Evolutionary conservation across 2,888 invertebrate species (phyloP).

Genomic region (Prosapia bicincta): DNA sequence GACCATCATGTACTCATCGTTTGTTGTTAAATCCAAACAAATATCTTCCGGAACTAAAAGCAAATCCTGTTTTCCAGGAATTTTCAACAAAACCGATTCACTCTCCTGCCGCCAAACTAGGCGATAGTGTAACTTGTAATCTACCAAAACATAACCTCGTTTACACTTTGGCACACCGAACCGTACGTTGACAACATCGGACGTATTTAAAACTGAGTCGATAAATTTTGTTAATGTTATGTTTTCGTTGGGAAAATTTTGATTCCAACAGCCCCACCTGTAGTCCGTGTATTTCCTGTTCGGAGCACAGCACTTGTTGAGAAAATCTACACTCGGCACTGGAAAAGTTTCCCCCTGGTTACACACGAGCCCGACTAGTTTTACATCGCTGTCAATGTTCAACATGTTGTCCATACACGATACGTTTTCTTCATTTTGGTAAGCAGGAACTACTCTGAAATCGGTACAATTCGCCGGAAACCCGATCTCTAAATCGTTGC

Average conservation of each 20-base stretch:
- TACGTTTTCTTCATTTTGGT: not conserved
- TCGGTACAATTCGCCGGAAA: not conserved
- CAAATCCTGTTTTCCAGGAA: constrained; percentile 21
- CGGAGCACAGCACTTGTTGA: constrained; percentile 38
- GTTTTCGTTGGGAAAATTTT: constrained; percentile 11
- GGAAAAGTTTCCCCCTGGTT: constrained; percentile 12
- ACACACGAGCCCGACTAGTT: constrained; percentile 6
- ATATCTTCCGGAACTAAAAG: constrained; percentile 37
- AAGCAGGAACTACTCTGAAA: not conserved
- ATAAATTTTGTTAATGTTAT: constrained; percentile 22
- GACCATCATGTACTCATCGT: constrained; percentile 33
- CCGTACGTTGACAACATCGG: constrained; percentile 30
- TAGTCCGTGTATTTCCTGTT: constrained; percentile 32
- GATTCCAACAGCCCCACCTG: constrained; percentile 32
- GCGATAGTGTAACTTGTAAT: constrained; percentile 30
- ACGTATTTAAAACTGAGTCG: constrained; percentile 30
- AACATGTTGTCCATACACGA: not conserved
- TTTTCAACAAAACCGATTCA: constrained; percentile 32
- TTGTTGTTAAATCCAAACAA: constrained; percentile 41
- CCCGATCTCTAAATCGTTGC: not conserved
- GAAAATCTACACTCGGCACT: constrained; percentile 31
- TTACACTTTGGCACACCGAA: constrained; percentile 34
- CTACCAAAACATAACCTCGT: constrained; percentile 30
- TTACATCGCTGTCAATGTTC: not conserved
- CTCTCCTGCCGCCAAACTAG: constrained; percentile 30